Conservation (phyloP, 2,113 vertebrate genomes). For the Odocoileus virginianus region DNA sequence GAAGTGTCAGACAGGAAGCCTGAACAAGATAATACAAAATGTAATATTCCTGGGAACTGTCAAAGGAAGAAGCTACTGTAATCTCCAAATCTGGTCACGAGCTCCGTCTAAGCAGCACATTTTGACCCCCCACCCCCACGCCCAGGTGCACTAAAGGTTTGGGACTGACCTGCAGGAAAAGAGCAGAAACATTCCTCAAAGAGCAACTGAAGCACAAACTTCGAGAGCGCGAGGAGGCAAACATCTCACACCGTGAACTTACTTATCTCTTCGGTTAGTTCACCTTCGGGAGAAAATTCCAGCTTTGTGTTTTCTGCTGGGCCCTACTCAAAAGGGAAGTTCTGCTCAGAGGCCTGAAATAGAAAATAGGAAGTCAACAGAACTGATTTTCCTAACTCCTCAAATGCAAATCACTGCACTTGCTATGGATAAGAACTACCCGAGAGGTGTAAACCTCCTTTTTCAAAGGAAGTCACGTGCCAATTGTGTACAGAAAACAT, state of each 20-base stretch:
- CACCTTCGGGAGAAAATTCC: constrained; percentile 20
- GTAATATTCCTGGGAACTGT: background rate
- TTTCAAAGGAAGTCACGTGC: background rate
- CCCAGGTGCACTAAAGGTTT: background rate
- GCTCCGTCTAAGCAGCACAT: background rate
- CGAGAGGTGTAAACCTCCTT: background rate
- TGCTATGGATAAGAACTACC: background rate
- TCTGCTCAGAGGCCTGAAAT: background rate
- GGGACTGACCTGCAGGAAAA: background rate
- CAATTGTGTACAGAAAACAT: background rate
- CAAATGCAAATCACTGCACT: background rate
- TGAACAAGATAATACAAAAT: background rate
- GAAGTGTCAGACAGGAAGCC: background rate
- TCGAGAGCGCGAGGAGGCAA: fast-evolving
- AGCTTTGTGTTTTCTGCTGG: background rate
- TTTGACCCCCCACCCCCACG: background rate
- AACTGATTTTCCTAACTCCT: constrained; percentile 38
- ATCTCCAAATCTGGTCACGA: background rate
- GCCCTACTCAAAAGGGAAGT: constrained; percentile 37
- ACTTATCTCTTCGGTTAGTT: background rate
- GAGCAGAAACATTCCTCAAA: background rate
- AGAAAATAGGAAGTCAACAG: constrained; percentile 64
- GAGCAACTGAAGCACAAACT: background rate
- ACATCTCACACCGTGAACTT: background rate
- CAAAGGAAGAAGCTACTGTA: background rate